phyloP scores from a whole-genome alignment of 2,113 vertebrate species.

The Tretioscincus oriximinensis region DNA sequence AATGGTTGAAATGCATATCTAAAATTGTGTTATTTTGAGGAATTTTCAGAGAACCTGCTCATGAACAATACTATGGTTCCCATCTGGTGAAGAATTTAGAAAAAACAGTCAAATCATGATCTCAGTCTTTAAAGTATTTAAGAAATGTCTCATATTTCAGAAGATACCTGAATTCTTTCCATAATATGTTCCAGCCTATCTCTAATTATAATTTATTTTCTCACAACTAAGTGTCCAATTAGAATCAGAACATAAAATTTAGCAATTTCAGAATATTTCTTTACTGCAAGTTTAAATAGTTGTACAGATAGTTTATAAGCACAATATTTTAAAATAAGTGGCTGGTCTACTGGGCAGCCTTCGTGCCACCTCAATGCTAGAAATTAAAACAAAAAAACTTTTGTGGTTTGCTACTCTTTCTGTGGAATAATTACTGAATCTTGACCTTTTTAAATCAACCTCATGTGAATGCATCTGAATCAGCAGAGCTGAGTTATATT shows the following conservation, averaged over 20 bases:
- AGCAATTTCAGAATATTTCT: constrained; percentile 80
- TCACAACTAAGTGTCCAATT: constrained; percentile 75
- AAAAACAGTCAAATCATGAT: constrained; percentile 35
- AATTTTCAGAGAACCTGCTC: not conserved
- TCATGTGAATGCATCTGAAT: constrained; percentile 82
- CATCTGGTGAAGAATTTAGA: constrained; percentile 42
- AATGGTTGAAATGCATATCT: not conserved
- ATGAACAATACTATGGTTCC: constrained; percentile 60
- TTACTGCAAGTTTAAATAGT: constrained; percentile 85
- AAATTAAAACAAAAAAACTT: constrained; percentile 72
- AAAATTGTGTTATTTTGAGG: not conserved
- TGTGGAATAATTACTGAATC: constrained; percentile 83
- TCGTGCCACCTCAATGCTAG: constrained; percentile 79
- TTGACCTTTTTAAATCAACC: constrained; percentile 83
- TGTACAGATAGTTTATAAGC: constrained; percentile 90
- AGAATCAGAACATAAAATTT: constrained; percentile 74
- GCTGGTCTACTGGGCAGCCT: constrained; percentile 80
- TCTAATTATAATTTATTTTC: constrained; percentile 75
- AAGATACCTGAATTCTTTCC: constrained; percentile 64
- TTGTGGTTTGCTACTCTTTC: constrained; percentile 81
- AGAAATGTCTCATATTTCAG: constrained; percentile 47
- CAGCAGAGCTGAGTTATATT: constrained; percentile 95
- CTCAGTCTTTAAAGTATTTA: constrained; percentile 50
- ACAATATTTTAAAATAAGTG: constrained; percentile 86
- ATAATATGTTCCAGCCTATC: constrained; percentile 76